Evolutionary conservation across 2,113 vertebrate species (phyloP).

Genomic region (Coracopsis vasa): DNA sequence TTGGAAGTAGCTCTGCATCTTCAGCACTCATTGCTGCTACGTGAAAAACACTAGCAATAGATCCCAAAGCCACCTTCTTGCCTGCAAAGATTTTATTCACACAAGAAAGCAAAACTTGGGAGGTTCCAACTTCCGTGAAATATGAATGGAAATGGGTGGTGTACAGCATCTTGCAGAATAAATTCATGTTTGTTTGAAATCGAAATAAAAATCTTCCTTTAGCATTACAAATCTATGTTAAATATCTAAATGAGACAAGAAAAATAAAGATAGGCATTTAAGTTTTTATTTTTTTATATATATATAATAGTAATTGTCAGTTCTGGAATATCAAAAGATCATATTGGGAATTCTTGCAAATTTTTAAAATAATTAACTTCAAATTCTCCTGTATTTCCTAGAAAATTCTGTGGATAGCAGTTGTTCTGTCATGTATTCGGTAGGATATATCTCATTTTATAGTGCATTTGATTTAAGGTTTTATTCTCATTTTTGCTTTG

Average conservation of each 20-base stretch:
- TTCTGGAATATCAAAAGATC: not conserved
- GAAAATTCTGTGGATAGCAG: not conserved
- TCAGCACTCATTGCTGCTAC: not conserved
- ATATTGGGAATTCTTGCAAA: not conserved
- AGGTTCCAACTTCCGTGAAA: not conserved
- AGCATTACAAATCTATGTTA: not conserved
- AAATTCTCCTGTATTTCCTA: not conserved
- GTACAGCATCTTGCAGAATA: not conserved
- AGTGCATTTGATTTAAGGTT: not conserved
- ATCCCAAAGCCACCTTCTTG: not conserved
- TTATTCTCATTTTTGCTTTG: not conserved
- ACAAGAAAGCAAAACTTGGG: not conserved
- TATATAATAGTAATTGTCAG: not conserved
- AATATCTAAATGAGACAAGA: not conserved
- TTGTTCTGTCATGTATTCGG: not conserved
- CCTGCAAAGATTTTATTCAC: not conserved
- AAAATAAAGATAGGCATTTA: not conserved
- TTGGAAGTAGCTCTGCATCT: not conserved
- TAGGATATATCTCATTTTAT: not conserved
- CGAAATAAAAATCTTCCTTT: not conserved
- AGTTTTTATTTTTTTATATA: not conserved
- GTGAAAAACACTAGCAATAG: not conserved
- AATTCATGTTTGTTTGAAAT: not conserved
- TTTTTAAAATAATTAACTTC: not conserved
- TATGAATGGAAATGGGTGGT: not conserved